A percentile compares a stretch with the other conserved stretches of the same genome.
Conservation (phyloP, 2,888 invertebrate species). For the Drosophila testacea region DNA sequence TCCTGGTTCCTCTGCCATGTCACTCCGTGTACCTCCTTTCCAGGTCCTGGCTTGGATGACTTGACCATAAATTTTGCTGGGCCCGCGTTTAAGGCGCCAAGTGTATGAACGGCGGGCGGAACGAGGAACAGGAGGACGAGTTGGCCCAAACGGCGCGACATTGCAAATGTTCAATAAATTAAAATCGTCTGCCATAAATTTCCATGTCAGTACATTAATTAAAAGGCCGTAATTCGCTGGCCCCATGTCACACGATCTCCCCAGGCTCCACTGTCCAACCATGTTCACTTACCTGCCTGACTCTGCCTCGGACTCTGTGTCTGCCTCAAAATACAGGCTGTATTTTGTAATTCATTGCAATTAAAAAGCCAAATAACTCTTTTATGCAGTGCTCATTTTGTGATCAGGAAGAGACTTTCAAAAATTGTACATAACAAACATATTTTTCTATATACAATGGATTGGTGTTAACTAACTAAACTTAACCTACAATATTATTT, state of each 20-base stretch:
- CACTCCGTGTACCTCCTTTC: slow-evolving; percentile 3
- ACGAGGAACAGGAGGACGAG: slow-evolving; percentile 7
- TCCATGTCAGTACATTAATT: slow-evolving; percentile 81
- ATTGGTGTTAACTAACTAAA: too few species aligned
- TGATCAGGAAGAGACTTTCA: too few species aligned
- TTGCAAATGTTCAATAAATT: slow-evolving; percentile 76
- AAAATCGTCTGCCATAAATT: slow-evolving; percentile 81
- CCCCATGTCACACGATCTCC: slow-evolving; percentile 52
- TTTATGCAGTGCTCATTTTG: background rate
- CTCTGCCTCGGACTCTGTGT: background rate
- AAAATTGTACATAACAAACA: too few species aligned
- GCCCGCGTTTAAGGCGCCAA: slow-evolving; percentile 48
- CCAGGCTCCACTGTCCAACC: slow-evolving; percentile 25
- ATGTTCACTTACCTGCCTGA: slow-evolving; percentile 20
- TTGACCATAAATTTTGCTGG: slow-evolving; percentile 66
- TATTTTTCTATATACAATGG: too few species aligned
- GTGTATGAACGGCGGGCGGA: slow-evolving; percentile 31
- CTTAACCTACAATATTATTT: too few species aligned
- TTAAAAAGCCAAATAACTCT: slow-evolving; percentile 50
- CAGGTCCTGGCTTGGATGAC: slow-evolving; percentile 46
- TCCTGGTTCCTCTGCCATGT: background rate
- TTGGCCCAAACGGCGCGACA: slow-evolving; percentile 19
- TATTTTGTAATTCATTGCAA: slow-evolving; percentile 63
- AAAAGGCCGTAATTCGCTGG: slow-evolving; percentile 78
- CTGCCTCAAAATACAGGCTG: background rate